Conservation (phyloP, 2,888 invertebrate genomes). For the Ariolimax columbianus region DNA sequence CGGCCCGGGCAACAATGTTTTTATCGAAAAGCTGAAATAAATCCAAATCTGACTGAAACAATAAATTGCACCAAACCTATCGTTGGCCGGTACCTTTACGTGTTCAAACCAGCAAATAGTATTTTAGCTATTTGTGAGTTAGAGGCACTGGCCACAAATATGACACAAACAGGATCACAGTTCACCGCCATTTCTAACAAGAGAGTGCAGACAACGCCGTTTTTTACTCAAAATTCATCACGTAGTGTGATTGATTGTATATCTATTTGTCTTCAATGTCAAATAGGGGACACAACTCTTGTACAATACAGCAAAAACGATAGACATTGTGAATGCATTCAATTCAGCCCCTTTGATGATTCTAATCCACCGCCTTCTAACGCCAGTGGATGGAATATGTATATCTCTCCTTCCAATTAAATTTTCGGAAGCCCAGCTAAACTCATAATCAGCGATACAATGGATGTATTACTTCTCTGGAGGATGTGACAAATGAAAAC, state of each 20-base stretch:
- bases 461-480: too few species aligned
- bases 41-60: neutral
- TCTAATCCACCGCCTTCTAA: neutral
- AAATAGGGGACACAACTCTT: neutral
- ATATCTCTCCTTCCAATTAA: neutral
- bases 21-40: neutral
- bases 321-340: neutral
- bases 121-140: conserved; percentile 7
- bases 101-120: neutral
- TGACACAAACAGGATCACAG: neutral
- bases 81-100: neutral
- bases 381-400: neutral
- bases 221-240: neutral
- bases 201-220: neutral
- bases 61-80: neutral
- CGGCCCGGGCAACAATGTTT: neutral
- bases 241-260: neutral
- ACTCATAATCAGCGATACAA: too few species aligned
- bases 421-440: too few species aligned
- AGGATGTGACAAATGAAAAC: too few species aligned
- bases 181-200: neutral
- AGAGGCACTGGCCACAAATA: neutral
- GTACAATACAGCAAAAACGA: neutral
- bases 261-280: neutral
- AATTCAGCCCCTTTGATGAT: neutral